Evolutionary conservation across 2,888 invertebrate genomes (phyloP).

Genomic region (Drymonia ruficornis): DNA sequence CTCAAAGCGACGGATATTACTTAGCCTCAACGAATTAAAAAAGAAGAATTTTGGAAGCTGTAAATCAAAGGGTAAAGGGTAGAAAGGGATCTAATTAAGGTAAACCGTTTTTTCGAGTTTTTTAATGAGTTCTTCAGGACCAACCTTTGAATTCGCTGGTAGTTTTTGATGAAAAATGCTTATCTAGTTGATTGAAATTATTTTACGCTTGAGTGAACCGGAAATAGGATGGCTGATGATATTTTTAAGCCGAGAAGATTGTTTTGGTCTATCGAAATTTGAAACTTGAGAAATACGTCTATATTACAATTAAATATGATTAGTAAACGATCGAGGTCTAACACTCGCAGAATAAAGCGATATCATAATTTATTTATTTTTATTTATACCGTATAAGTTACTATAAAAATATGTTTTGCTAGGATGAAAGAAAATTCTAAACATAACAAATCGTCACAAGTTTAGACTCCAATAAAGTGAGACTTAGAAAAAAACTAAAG

Average conservation of each 20-base stretch:
- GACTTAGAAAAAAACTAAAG: neutral
- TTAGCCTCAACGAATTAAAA: slow-evolving; percentile 12
- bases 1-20: slow-evolving; percentile 12
- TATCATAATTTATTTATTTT: too few relatives aligned
- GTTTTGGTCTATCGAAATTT: too few relatives aligned
- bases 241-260: too few relatives aligned
- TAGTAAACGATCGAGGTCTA: too few relatives aligned
- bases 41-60: neutral
- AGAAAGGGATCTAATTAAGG: neutral
- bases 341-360: too few relatives aligned
- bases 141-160: neutral
- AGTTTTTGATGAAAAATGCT: neutral
- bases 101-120: neutral
- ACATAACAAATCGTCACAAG: neutral
- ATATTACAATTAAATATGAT: too few relatives aligned
- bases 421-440: too few relatives aligned
- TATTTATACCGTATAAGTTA: too few relatives aligned
- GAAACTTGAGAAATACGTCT: too few relatives aligned
- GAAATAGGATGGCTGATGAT: neutral
- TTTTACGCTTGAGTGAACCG: neutral
- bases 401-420: too few relatives aligned
- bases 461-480: neutral
- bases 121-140: neutral
- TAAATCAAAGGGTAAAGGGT: neutral
- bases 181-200: slow-evolving; percentile 3